Evolutionary conservation across 1,140 invertebrate species (phyloP), one percentile per base, ranked within the genome.

Genomic region (Rhagoletis pomonella): DNA sequence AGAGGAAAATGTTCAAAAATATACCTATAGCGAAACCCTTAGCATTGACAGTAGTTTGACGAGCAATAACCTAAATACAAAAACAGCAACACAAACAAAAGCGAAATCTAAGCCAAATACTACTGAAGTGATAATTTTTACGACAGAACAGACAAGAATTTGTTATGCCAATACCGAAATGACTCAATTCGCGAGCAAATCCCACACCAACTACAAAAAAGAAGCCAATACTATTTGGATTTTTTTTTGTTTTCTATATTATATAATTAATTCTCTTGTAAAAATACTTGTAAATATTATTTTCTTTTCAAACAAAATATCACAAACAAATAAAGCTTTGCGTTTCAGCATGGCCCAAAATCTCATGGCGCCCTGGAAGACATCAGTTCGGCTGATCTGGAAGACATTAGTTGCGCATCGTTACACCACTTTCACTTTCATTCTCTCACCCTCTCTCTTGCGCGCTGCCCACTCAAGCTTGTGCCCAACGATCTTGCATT

Each of bases 401-500:
- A 91, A 91, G 91, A 89, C 91, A 88, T 89, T 89, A 88, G 87
- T 89, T 88, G 88, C 88, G 85, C 62, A 50, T 7, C 67, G 50
- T 81, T 47, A 50, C 73, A 67, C n/a, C 64, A 81, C 73, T 19
- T 29, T 62, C 60, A 62, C 60, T 62, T 62, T 62, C 60, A 12
- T n/a, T 7, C n/a, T 55, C 17, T 42, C 73, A 55, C 47, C 17
- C 60, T 62, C 12, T 2, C 47, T 81, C 42, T 73, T 42, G 42
- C 1, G 5, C 39, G 5, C 62, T 29, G 0, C 2, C 44, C 10
- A 10, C 39, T 86, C 91, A 92, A 73, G 91, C 94, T 92, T 94
- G 94, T 12, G 94, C 94, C 94, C 94, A 94, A 89, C 94, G 91
- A 90, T 94, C 94, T 88, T 91, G 89, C 87, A 90, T 90, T 88